Evolutionary conservation across 2,797 vertebrate species (phyloP).

Genomic region (Melanotaenia trifasciata): DNA sequence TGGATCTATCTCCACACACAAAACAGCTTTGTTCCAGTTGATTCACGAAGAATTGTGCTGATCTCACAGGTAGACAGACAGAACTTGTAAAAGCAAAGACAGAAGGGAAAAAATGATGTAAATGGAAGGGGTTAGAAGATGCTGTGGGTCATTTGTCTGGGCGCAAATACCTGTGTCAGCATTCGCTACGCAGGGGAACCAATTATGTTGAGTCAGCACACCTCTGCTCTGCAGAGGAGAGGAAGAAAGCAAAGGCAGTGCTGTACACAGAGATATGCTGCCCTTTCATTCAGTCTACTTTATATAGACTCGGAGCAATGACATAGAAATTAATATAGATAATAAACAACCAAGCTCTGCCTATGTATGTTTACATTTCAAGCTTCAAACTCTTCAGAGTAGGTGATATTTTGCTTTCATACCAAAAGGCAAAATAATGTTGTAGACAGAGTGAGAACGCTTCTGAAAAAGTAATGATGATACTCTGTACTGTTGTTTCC

Average conservation of each 20-base stretch:
- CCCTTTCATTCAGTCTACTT: constrained; percentile 7
- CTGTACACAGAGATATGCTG: constrained; percentile 18
- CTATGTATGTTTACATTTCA: constrained; percentile 4
- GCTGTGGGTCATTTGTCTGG: constrained; percentile 56
- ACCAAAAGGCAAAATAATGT: background rate
- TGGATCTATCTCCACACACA: background rate
- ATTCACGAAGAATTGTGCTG: background rate
- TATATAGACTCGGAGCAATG: background rate
- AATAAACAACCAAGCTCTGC: background rate
- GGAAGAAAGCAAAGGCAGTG: constrained; percentile 30
- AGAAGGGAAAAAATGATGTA: background rate
- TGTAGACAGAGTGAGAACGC: background rate
- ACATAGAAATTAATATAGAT: no score
- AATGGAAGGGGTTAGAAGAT: constrained; percentile 17
- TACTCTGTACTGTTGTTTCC: background rate
- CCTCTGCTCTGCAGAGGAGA: constrained; percentile 53
- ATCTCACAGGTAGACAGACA: background rate
- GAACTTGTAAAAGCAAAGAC: background rate
- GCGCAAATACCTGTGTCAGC: constrained; percentile 73
- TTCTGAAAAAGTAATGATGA: background rate
- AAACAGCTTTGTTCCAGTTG: background rate
- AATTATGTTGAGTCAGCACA: constrained; percentile 72
- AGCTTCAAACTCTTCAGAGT: constrained; percentile 23
- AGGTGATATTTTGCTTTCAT: constrained; percentile 10
- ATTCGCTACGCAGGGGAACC: constrained; percentile 36